These are phyloP conservation scores for Pseudococcus viburni DNA, from an alignment of 2,888 invertebrate genomes.

Conservation along the genomic window DNA sequence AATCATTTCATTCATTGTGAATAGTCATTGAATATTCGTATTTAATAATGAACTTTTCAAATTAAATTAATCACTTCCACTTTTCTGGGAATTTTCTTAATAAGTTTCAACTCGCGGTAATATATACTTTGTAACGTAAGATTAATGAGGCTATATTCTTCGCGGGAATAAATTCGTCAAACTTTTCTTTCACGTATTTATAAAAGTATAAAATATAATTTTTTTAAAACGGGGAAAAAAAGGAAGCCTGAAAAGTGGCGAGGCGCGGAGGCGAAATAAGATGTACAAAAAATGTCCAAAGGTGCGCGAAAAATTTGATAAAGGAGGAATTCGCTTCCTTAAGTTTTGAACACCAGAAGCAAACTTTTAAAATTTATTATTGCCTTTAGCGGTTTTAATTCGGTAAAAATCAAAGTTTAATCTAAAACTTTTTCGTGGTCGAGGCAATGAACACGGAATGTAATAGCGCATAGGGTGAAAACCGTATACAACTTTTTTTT, in stretches of 20 bases:
- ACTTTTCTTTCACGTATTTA: constrained; percentile 38
- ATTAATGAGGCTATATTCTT: constrained; percentile 40
- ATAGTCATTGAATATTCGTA: constrained; percentile 47
- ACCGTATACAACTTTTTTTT: background rate
- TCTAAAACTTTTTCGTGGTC: constrained; percentile 33
- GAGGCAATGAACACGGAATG: background rate
- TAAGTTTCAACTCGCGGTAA: constrained; percentile 21
- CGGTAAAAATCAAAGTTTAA: constrained; percentile 47
- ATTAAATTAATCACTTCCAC: constrained; percentile 46
- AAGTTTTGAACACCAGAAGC: background rate
- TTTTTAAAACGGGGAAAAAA: background rate
- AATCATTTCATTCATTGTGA: background rate
- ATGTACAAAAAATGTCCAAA: constrained; percentile 43
- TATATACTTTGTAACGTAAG: constrained; percentile 25
- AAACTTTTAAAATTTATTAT: constrained; percentile 54
- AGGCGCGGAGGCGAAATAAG: background rate
- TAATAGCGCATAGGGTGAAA: background rate
- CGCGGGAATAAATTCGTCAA: constrained; percentile 18
- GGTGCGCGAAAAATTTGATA: constrained; percentile 43
- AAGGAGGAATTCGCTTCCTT: constrained; percentile 25
- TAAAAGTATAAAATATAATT: constrained; percentile 25
- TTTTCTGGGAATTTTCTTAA: constrained; percentile 20
- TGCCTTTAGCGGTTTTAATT: constrained; percentile 38
- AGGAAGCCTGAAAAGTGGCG: background rate
- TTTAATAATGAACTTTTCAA: constrained; percentile 39